Conservation (phyloP, 2,113 vertebrate species). For the Cephalopterus ornatus region DNA sequence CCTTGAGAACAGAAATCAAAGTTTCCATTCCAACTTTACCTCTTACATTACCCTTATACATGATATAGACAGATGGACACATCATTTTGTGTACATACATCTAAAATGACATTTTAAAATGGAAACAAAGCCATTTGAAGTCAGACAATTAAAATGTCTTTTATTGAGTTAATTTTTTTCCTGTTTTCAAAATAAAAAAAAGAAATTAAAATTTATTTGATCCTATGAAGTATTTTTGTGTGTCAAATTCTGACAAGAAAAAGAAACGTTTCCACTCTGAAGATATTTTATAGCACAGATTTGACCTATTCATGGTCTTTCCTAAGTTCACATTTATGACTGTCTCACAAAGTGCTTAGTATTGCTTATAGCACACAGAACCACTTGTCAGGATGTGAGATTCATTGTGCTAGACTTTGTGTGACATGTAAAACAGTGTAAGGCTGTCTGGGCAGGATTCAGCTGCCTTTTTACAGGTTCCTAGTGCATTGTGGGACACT, state of each 20-base stretch:
- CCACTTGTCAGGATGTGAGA: background rate
- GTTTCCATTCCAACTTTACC: background rate
- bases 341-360: background rate
- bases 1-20: background rate
- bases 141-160: background rate
- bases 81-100: conserved; percentile 2
- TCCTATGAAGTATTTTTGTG: background rate
- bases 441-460: background rate
- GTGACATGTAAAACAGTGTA: background rate
- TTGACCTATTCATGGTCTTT: background rate
- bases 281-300: background rate
- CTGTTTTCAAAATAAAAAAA: background rate
- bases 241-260: background rate
- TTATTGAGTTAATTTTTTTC: background rate
- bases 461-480: conserved; percentile 1
- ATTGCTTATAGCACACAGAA: background rate
- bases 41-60: background rate
- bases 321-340: background rate
- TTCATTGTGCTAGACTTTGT: background rate
- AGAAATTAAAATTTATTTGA: background rate
- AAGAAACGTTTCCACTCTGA: background rate
- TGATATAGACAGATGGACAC: background rate
- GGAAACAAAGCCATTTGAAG: conserved; percentile 22
- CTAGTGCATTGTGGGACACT: background rate
- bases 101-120: conserved; percentile 12